These are phyloP conservation scores for Lacanobia oleracea DNA, from an alignment of 2,888 invertebrate genomes.

Conservation along the genomic window DNA sequence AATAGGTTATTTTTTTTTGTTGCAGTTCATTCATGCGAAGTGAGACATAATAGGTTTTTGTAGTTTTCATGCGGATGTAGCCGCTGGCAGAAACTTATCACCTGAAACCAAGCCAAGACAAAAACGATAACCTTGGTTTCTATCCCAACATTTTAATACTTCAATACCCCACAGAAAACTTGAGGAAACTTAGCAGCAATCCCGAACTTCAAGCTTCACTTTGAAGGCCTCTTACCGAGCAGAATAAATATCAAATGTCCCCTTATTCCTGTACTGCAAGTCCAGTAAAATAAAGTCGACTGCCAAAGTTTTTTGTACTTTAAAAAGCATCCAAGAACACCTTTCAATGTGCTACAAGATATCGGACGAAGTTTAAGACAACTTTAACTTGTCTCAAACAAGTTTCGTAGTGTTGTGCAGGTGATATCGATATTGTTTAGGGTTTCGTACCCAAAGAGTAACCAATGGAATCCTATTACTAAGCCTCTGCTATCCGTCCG, in stretches of 20 bases:
- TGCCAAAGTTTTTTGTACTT: conserved; percentile 58
- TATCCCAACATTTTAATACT: conserved; percentile 24
- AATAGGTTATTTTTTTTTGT: too few species aligned
- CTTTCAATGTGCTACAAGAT: conserved; percentile 69
- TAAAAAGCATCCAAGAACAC: conserved; percentile 64
- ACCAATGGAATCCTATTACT: too few species aligned
- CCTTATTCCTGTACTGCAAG: conserved; percentile 37
- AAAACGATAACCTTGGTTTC: neutral
- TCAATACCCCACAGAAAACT: conserved; percentile 11
- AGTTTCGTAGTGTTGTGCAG: conserved; percentile 68
- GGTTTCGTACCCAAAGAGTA: too few species aligned
- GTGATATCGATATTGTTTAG: conserved; percentile 49
- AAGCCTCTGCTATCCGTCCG: too few species aligned
- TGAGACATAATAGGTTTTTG: too few species aligned
- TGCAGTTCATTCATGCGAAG: too few species aligned
- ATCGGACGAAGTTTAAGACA: conserved; percentile 72
- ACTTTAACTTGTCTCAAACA: conserved; percentile 72
- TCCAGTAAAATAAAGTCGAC: conserved; percentile 60
- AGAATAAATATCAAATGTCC: conserved; percentile 56
- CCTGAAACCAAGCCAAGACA: neutral
- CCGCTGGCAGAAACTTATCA: too few species aligned
- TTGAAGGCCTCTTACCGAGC: conserved; percentile 31
- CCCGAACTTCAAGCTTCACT: conserved; percentile 13
- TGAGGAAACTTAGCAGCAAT: conserved; percentile 19
- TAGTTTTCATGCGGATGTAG: too few species aligned